Base-by-base conservation (phyloP, 2,113 vertebrate genomes). In the Synodontis membranacea region DNA sequence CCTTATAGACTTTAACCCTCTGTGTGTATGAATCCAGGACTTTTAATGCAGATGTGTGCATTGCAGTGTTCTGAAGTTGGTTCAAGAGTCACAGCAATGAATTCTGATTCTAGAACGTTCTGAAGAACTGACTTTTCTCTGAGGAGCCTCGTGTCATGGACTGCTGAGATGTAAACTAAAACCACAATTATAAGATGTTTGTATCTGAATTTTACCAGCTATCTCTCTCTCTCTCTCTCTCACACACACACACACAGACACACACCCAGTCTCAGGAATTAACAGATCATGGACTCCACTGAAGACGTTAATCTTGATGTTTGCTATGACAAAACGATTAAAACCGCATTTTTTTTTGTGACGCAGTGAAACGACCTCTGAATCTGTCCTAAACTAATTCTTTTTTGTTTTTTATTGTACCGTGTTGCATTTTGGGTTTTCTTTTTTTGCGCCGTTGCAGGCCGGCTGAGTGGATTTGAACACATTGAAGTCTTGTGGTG, bases 201-300 rank as follows among this genome's bases (percentile, higher is more conserved):
- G 86, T 83, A 76, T 84, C 79, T 83, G 50, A 64, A 82, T 83
- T 74, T 62, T 83, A 89, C 84, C 89, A 90, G 89, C 89, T 86
- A 34, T 50, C 46, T 17, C 4, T 48, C 44, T 17, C 68, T 21
- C 64, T 21, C 70, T 14, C 72, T 14, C 74, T 7, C 74, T 28
- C 72, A 11, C 76, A 34, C 75, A 52, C 80, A 80, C 86, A 68
- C 80, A 52, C 83, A 80, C 85, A 76, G 82, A 85, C 88, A 85
- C 76, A 81, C 66, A 81, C 86, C 78, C 89, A 92, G 91, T 93
- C 94, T 95, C 94, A 95, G 94, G 94, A 94, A 93, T 88, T 91
- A 90, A 84, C 83, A 89, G 82, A 86, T 83, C 80, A 84, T 84
- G 87, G 90, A 90, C 86, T 88, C 83, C 81, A 91, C 90, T 84